Evolutionary conservation across 2,888 invertebrate species (phyloP).

Genomic region (Camptogramma bilineatum): DNA sequence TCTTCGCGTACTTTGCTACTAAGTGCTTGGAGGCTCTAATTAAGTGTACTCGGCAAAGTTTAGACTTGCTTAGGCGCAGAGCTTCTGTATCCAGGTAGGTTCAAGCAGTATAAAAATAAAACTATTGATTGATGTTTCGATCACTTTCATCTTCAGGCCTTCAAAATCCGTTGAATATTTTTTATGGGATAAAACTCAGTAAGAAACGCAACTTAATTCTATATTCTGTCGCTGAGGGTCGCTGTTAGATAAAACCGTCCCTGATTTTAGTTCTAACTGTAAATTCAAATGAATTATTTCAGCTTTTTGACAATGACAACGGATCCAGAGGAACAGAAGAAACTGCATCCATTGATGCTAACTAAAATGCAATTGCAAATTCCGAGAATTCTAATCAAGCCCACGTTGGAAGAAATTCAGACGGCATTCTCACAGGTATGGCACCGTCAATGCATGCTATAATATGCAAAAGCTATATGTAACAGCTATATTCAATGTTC

Average conservation of each 20-base stretch:
- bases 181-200: too few relatives aligned
- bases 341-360: slow-evolving; percentile 84
- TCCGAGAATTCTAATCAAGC: slow-evolving; percentile 86
- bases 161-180: too few relatives aligned
- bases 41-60: slow-evolving; percentile 89
- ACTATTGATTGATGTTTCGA: background rate
- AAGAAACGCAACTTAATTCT: too few relatives aligned
- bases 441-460: too few relatives aligned
- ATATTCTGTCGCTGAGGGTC: background rate
- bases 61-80: slow-evolving; percentile 89
- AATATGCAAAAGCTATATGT: too few relatives aligned
- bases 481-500: too few relatives aligned
- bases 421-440: slow-evolving; percentile 86
- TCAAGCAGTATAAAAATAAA: slow-evolving; percentile 13
- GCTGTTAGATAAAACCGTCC: background rate
- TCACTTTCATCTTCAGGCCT: too few relatives aligned
- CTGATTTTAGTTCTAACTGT: background rate
- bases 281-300: slow-evolving; percentile 31
- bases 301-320: slow-evolving; percentile 81
- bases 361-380: slow-evolving; percentile 88
- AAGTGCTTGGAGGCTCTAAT: slow-evolving; percentile 90
- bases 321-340: slow-evolving; percentile 77
- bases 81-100: slow-evolving; percentile 78
- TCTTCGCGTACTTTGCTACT: slow-evolving; percentile 92
- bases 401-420: slow-evolving; percentile 90